These are phyloP conservation scores for Australoheros scitulus DNA, from an alignment of 2,113 vertebrate genomes.

Conservation along the genomic window DNA sequence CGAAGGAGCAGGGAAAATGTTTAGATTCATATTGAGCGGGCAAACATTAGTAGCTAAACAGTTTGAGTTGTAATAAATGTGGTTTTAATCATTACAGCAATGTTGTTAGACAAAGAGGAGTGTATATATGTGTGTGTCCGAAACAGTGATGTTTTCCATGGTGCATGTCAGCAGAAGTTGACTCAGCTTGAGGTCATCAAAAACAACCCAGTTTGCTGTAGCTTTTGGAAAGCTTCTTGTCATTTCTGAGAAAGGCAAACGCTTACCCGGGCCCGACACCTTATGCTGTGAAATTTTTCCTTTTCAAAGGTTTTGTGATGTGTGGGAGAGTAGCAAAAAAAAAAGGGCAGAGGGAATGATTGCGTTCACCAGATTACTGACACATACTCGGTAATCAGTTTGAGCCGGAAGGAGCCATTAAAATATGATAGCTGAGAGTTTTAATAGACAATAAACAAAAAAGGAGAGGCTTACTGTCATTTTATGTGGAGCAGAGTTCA, in stretches of 20 bases:
- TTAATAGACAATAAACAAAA: constrained; percentile 38
- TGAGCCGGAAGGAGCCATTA: constrained; percentile 58
- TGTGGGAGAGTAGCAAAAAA: constrained; percentile 33
- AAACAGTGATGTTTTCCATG: constrained; percentile 16
- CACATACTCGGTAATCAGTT: constrained; percentile 21
- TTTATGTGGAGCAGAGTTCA: background rate
- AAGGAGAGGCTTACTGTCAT: constrained; percentile 22
- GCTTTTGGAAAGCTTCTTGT: constrained; percentile 42
- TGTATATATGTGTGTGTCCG: background rate
- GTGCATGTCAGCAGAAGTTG: constrained; percentile 50
- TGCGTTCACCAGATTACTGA: background rate
- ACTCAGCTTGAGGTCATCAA: constrained; percentile 61
- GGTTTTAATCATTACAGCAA: background rate
- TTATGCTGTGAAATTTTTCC: constrained; percentile 33
- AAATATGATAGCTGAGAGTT: constrained; percentile 38
- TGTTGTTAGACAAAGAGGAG: background rate
- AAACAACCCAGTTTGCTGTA: constrained; percentile 19
- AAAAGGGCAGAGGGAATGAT: background rate
- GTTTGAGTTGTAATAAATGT: constrained; percentile 4
- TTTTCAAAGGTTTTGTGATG: constrained; percentile 31
- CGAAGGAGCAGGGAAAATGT: constrained; percentile 69
- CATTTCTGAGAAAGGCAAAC: constrained; percentile 34
- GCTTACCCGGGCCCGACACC: constrained; percentile 19
- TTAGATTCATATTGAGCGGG: constrained; percentile 41
- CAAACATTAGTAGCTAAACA: constrained; percentile 38